A percentile compares a stretch with the other conserved stretches of the same genome.
Evolutionary conservation across 2,888 invertebrate genomes (phyloP).

Genomic region (Hedychridium roseum): DNA sequence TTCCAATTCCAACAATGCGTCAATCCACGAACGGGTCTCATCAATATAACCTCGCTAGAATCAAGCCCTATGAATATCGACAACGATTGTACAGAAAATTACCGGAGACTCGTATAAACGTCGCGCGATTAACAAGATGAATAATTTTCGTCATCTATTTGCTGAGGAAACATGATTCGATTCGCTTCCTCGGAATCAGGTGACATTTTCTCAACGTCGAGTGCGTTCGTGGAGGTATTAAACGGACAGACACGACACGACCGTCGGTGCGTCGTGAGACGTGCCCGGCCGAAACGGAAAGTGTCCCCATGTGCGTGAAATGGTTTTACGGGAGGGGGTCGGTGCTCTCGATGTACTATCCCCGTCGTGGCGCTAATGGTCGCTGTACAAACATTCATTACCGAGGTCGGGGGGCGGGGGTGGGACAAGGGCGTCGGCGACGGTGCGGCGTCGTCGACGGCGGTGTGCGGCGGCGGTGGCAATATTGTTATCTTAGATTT

Average conservation of each 20-base stretch:
- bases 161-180: too few relatives aligned
- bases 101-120: too few relatives aligned
- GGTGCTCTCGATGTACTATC: conserved; percentile 24
- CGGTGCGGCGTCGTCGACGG: conserved; percentile 41
- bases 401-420: conserved; percentile 36
- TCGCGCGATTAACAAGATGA: too few relatives aligned
- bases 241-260: conserved; percentile 25
- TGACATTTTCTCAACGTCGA: too few relatives aligned
- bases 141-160: too few relatives aligned
- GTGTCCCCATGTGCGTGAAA: conserved; percentile 55
- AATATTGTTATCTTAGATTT: conserved; percentile 64
- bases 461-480: conserved; percentile 45
- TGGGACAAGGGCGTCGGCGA: conserved; percentile 23
- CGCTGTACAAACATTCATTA: conserved; percentile 63
- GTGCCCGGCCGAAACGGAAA: conserved; percentile 18
- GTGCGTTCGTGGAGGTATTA: too few relatives aligned
- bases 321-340: conserved; percentile 47
- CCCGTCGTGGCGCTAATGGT: conserved; percentile 54
- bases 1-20: too few relatives aligned
- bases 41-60: too few relatives aligned
- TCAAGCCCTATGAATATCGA: too few relatives aligned
- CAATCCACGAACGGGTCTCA: too few relatives aligned
- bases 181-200: too few relatives aligned
- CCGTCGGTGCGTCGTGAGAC: conserved; percentile 32
- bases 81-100: too few relatives aligned